Evolutionary conservation across 2,888 invertebrate genomes (phyloP).

Genomic region (Resseliella maxima): DNA sequence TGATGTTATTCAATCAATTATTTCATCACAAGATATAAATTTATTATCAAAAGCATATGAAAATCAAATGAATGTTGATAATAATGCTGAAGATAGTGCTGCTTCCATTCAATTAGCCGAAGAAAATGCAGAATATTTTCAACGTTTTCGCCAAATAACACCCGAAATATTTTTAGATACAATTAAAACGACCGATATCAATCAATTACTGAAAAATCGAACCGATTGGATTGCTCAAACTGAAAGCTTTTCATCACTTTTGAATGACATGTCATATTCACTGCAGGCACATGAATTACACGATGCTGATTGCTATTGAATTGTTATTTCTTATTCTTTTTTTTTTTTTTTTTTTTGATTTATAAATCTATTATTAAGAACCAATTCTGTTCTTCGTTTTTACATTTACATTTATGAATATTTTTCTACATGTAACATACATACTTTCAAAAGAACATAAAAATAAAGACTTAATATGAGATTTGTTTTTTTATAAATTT

Average conservation of each 20-base stretch:
- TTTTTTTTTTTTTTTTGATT: too few species aligned
- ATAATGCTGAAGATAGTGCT: constrained; percentile 50
- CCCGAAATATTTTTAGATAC: constrained; percentile 73
- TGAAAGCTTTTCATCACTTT: constrained; percentile 75
- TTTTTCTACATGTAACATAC: too few species aligned
- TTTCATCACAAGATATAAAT: constrained; percentile 73
- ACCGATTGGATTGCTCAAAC: constrained; percentile 76
- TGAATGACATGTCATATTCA: constrained; percentile 79
- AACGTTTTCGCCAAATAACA: constrained; percentile 66
- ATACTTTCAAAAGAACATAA: too few species aligned
- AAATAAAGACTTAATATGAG: too few species aligned
- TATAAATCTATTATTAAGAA: not conserved
- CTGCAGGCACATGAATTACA: constrained; percentile 72
- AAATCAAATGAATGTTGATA: constrained; percentile 67
- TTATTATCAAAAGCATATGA: constrained; percentile 74
- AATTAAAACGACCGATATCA: constrained; percentile 72
- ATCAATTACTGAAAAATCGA: constrained; percentile 72
- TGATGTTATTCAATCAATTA: constrained; percentile 75
- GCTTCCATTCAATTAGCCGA: constrained; percentile 59
- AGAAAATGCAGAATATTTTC: constrained; percentile 65
- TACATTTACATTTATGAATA: too few species aligned
- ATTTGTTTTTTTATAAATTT: too few species aligned
- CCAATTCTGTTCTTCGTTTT: too few species aligned
- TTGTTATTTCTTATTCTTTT: not conserved
- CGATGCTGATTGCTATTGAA: constrained; percentile 78